Conservation (phyloP, 2,888 invertebrate species). For the Odontomyia ornata region DNA sequence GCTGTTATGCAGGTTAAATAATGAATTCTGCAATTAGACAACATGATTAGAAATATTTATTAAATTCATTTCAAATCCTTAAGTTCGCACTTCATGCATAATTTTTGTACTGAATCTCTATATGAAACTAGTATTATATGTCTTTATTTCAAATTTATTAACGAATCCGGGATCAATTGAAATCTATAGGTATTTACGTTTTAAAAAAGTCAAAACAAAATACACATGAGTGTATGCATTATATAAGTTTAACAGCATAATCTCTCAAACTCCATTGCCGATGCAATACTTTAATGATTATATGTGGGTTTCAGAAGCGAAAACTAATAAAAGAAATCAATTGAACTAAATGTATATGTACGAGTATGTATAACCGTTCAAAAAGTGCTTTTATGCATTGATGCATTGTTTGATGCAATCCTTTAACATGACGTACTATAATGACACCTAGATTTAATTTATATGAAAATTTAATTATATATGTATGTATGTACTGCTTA, state of each 20-base stretch:
- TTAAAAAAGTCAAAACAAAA: slow-evolving; percentile 44
- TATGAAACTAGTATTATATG: no score
- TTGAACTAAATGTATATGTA: not conserved
- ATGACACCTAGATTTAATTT: slow-evolving; percentile 15
- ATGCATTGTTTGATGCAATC: slow-evolving; percentile 6
- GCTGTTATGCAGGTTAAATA: not conserved
- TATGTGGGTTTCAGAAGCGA: not conserved
- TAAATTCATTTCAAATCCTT: no score
- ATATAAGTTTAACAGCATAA: no score
- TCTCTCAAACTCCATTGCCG: not conserved
- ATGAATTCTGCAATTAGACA: no score
- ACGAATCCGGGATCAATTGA: no score
- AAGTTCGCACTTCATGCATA: no score
- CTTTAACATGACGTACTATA: not conserved
- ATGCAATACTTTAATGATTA: not conserved
- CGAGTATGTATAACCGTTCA: not conserved
- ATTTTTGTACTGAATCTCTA: no score
- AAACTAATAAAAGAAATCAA: not conserved
- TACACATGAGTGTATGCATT: slow-evolving; percentile 40
- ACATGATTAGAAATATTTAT: no score
- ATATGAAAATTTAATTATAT: not conserved
- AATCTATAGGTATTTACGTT: not conserved
- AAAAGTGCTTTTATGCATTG: not conserved
- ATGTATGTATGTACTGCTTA: not conserved
- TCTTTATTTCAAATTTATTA: no score